Evolutionary conservation across 2,113 vertebrate genomes (phyloP).

Genomic region (Melanostigma gelatinosum): DNA sequence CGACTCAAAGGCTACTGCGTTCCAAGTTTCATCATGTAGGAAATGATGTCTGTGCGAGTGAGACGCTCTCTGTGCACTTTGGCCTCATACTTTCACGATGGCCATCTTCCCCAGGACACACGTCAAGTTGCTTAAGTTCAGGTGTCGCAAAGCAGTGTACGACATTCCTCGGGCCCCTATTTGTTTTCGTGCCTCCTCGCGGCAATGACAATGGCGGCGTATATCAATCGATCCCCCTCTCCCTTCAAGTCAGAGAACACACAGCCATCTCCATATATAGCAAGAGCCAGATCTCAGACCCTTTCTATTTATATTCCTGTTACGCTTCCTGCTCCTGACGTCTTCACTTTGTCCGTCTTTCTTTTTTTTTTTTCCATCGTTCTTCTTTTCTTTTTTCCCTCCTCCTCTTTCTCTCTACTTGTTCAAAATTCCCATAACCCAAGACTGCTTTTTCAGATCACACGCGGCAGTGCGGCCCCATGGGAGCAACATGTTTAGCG

Average conservation of each 20-base stretch:
- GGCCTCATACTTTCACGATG: constrained; percentile 24
- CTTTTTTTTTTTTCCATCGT: constrained; percentile 30
- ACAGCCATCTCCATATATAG: constrained; percentile 83
- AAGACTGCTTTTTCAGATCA: constrained; percentile 71
- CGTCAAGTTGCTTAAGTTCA: constrained; percentile 24
- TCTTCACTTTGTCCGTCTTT: constrained; percentile 65
- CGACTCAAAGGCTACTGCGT: not conserved
- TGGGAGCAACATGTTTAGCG: constrained; percentile 71
- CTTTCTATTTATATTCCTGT: constrained; percentile 81
- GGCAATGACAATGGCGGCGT: constrained; percentile 46
- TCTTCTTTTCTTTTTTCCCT: not conserved
- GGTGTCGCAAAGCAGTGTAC: not conserved
- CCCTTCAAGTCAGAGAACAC: constrained; percentile 40
- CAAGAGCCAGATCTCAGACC: constrained; percentile 65
- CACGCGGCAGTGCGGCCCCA: constrained; percentile 56
- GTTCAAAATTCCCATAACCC: constrained; percentile 78
- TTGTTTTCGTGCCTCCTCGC: constrained; percentile 50
- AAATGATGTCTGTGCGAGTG: not conserved
- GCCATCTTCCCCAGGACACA: constrained; percentile 29
- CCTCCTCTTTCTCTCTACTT: constrained; percentile 46
- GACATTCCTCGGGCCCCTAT: constrained; percentile 14
- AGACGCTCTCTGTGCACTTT: constrained; percentile 29
- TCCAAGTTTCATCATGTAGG: not conserved
- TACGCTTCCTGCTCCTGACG: constrained; percentile 67
- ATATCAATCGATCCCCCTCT: constrained; percentile 73